These are phyloP conservation scores for Pristiophorus japonicus DNA, from an alignment of 2,113 vertebrate species.

Conservation along the genomic window DNA sequence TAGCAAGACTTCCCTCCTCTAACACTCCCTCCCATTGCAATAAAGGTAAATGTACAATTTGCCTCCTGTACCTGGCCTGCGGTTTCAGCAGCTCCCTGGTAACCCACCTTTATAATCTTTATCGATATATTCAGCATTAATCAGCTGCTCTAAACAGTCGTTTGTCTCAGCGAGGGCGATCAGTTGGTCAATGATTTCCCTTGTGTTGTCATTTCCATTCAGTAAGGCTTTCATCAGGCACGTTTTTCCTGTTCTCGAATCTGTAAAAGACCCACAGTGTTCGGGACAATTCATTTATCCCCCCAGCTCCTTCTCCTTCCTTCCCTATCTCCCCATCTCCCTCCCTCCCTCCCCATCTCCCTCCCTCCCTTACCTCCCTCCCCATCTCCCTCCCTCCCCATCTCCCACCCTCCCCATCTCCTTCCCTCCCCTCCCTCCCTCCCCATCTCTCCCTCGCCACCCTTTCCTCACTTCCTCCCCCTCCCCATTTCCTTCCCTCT, in stretches of 20 bases:
- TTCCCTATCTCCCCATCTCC: background rate
- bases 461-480: too few species aligned
- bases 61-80: background rate
- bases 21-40: too few species aligned
- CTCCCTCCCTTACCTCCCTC: background rate
- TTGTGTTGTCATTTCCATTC: constrained; percentile 64
- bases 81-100: background rate
- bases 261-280: constrained; percentile 40
- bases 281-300: background rate
- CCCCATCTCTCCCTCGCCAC: too few species aligned
- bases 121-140: constrained; percentile 67
- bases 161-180: constrained; percentile 61
- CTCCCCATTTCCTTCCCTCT: too few species aligned
- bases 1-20: too few species aligned
- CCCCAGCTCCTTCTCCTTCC: background rate
- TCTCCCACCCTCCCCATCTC: too few species aligned
- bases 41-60: too few species aligned
- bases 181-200: constrained; percentile 41
- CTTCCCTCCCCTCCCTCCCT: too few species aligned
- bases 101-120: constrained; percentile 65
- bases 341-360: background rate
- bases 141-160: constrained; percentile 56
- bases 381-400: too few species aligned
- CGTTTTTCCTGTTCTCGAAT: constrained; percentile 64
- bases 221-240: constrained; percentile 72